Evolutionary conservation across 2,797 vertebrate species (phyloP), one percentile per base, ranked within the genome.

Genomic region (Micropoecilia bifurca): DNA sequence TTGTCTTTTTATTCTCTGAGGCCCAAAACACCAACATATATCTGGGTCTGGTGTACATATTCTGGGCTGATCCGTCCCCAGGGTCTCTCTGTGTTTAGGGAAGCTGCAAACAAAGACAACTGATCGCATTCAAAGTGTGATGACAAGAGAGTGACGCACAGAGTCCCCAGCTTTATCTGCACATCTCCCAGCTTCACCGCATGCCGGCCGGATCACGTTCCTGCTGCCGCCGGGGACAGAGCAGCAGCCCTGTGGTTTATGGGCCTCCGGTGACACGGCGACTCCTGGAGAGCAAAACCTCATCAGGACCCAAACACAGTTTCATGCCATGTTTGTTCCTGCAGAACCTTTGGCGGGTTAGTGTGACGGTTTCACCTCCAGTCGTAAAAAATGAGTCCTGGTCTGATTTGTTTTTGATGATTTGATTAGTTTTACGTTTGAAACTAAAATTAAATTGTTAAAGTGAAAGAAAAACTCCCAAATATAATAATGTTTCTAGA

Each of bases 61-160:
- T 63, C 36, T 20, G 30, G 85, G 90, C 89, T 25, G 86, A 81
- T 91, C 92, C 88, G 79, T 89, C 90, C 89, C 93, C 45, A 77
- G 86, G 88, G 90, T 88, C 90, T 88, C 83, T 88, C 82, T 84
- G 80, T 93, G 92, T 94, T 95, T 93, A 88, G 85, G 86, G 87
- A 84, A 87, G 81, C 89, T 88, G 93, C 87, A 95, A 95, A 95
- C 92, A 95, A 95, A 95, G 92, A 81, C 80, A 85, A 75, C 89
- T 92, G 95, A 95, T 94, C 93, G 92, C 78, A 91, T 92, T 94
- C 93, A 95, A 90, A 95, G 92, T 80, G 80, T 78, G 87, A 86
- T 85, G 89, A 88, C 93, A 86, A 88, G 87, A 85, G 83, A 89
- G 89, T 95, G 94, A 95, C 95, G 93, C 94, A 95, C 91, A 95